These are phyloP conservation scores for Pseudopipra pipra DNA, from an alignment of 2,113 vertebrate species.

Conservation along the genomic window DNA sequence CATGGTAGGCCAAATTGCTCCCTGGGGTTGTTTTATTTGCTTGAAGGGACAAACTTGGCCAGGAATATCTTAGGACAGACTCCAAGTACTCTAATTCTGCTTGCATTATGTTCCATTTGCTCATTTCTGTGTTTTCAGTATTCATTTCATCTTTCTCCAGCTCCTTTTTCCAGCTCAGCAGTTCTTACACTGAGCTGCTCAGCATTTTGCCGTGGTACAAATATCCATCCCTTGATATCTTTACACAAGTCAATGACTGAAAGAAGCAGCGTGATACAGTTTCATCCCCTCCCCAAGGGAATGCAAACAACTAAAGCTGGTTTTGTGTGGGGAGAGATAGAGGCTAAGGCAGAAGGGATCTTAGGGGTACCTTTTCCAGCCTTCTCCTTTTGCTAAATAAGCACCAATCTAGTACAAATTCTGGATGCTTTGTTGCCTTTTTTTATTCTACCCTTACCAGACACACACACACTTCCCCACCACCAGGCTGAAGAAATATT, in stretches of 20 bases:
- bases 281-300: neutral
- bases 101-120: conserved; percentile 34
- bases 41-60: conserved; percentile 49
- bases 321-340: neutral
- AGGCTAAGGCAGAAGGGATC: neutral
- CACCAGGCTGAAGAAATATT: neutral
- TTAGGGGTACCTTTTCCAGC: neutral
- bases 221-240: neutral
- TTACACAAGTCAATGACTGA: neutral
- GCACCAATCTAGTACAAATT: neutral
- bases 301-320: neutral
- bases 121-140: conserved; percentile 27
- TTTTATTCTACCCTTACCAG: neutral
- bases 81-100: conserved; percentile 44
- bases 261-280: neutral
- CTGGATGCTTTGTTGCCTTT: neutral
- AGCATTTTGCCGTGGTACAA: conserved; percentile 11
- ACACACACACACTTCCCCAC: neutral
- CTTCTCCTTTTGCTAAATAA: neutral
- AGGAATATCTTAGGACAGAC: conserved; percentile 21
- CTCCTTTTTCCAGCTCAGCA: conserved; percentile 47
- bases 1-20: neutral
- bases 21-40: conserved; percentile 36
- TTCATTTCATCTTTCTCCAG: conserved; percentile 53
- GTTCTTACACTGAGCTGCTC: conserved; percentile 34